These are phyloP conservation scores for Pterophyllum scalare DNA, from an alignment of 2,113 vertebrate genomes.

Conservation along the genomic window DNA sequence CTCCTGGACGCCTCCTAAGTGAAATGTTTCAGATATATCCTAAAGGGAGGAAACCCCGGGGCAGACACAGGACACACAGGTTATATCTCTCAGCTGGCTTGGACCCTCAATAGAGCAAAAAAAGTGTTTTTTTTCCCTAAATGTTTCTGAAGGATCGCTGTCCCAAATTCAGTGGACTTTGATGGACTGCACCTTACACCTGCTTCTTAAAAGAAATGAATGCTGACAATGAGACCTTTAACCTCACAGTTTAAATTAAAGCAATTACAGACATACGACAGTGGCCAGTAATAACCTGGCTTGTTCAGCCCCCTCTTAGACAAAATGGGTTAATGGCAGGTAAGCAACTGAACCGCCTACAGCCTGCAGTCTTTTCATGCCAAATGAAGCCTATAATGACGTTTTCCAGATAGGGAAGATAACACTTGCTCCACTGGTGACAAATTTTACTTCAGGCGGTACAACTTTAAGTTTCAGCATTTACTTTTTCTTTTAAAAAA, in stretches of 20 bases:
- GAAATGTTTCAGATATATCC: no score
- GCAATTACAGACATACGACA: not conserved
- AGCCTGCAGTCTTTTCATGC: not conserved
- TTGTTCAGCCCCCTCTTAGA: not conserved
- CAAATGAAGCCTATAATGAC: not conserved
- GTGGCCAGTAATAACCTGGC: not conserved
- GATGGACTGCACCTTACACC: not conserved
- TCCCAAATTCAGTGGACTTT: not conserved
- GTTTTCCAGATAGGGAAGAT: not conserved
- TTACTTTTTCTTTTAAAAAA: not conserved
- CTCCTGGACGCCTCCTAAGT: no score
- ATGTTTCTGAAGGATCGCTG: not conserved
- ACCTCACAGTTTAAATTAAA: rapidly evolving
- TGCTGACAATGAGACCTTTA: no score
- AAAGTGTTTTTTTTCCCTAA: not conserved
- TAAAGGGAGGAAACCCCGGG: no score
- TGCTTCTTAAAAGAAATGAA: not conserved
- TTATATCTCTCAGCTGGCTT: no score
- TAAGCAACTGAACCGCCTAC: not conserved
- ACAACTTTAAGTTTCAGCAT: not conserved
- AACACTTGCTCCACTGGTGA: not conserved
- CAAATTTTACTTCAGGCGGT: not conserved
- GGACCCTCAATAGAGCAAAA: no score
- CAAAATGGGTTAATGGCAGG: not conserved
- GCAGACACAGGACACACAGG: no score